Conservation (phyloP, 2,797 vertebrate species). For the Cryptoprocta ferox region DNA sequence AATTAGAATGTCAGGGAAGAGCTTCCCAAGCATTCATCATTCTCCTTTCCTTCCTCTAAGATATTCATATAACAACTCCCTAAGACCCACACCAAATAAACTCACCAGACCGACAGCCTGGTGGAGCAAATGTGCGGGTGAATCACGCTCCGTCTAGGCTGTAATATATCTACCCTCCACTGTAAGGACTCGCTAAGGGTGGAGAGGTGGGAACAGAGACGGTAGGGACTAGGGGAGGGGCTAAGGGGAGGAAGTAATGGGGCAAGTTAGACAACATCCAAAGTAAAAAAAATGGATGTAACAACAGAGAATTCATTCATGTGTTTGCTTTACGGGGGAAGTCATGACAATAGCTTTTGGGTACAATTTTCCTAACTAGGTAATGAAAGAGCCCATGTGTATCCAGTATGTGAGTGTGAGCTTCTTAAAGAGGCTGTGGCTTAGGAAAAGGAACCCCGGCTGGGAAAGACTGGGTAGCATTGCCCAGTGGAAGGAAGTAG, state of each 20-base stretch:
- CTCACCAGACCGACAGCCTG: neutral
- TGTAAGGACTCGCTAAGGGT: neutral
- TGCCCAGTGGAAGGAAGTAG: neutral
- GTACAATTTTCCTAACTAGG: neutral
- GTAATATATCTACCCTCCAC: too few species aligned
- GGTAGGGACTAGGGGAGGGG: rapidly evolving
- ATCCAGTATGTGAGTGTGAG: neutral
- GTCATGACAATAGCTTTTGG: neutral
- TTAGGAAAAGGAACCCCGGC: neutral
- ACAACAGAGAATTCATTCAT: neutral
- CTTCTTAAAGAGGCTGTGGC: neutral
- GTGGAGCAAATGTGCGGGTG: neutral
- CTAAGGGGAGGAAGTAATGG: neutral
- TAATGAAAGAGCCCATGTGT: neutral
- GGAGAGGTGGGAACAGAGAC: neutral
- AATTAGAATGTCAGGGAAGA: constrained; percentile 64
- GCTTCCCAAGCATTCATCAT: constrained; percentile 44
- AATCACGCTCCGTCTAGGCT: neutral
- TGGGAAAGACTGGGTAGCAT: neutral
- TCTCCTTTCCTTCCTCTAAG: constrained; percentile 38
- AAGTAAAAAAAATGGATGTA: neutral
- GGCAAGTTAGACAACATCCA: neutral
- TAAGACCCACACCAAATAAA: constrained; percentile 23
- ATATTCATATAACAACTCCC: constrained; percentile 31
- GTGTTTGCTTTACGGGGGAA: neutral